A percentile compares a stretch with the other conserved stretches of the same genome.
These are phyloP conservation scores for Siniperca undulata DNA, from an alignment of 2,797 vertebrate genomes.

Conservation along the genomic window DNA sequence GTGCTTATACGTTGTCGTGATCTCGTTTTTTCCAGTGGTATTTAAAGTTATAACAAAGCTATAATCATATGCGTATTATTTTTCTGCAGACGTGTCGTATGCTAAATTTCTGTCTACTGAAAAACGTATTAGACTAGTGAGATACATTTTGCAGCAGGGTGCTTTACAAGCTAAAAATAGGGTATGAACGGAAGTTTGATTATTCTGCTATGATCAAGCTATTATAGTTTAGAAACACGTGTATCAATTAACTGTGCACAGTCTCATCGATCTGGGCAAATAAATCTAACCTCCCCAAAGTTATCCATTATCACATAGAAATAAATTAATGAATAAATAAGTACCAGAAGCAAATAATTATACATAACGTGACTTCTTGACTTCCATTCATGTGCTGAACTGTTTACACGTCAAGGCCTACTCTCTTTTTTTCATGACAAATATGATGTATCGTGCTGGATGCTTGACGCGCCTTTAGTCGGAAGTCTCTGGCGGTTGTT, in stretches of 20 bases:
- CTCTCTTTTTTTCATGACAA: background rate
- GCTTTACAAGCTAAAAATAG: background rate
- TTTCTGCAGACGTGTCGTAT: background rate
- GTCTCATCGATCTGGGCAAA: background rate
- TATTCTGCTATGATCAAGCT: background rate
- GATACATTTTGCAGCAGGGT: background rate
- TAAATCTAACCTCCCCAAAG: background rate
- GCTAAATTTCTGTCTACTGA: background rate
- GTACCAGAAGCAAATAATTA: too few species aligned
- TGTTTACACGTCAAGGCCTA: background rate
- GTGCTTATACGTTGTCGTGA: background rate
- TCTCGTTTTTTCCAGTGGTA: background rate
- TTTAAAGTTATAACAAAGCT: background rate
- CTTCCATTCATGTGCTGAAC: background rate
- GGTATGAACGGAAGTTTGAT: background rate
- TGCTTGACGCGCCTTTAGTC: slow-evolving; percentile 56
- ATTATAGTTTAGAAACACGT: background rate
- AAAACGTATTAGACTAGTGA: background rate
- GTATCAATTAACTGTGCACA: background rate
- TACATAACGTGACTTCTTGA: background rate
- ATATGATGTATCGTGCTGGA: slow-evolving; percentile 62
- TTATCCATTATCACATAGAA: too few species aligned
- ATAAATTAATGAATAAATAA: background rate
- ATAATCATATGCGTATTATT: background rate
- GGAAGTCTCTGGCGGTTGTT: slow-evolving; percentile 67